phyloP scores from a whole-genome alignment of 2,888 invertebrate genomes.

The Cantharis flavilabris region DNA sequence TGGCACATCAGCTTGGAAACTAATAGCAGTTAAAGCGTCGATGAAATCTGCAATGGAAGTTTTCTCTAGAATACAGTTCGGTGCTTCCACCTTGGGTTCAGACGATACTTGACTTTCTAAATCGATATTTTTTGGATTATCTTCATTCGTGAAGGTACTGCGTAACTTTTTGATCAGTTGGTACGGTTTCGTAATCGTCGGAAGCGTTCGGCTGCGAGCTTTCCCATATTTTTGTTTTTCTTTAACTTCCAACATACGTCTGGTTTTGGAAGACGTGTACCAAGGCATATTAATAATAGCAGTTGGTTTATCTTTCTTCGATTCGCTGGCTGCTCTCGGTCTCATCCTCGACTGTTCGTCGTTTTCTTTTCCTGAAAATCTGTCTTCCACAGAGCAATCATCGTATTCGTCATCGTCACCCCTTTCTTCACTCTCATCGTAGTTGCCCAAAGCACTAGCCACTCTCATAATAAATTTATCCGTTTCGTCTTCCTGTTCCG shows the following conservation, averaged over 20 bases:
- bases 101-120: neutral
- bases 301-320: neutral
- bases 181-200: neutral
- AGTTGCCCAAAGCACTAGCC: slow-evolving; percentile 74
- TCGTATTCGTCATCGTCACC: neutral
- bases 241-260: neutral
- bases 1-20: neutral
- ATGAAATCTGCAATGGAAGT: neutral
- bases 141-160: neutral
- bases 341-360: neutral
- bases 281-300: neutral
- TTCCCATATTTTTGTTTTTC: neutral
- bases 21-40: neutral
- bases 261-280: neutral
- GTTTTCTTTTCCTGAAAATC: neutral
- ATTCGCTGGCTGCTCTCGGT: neutral
- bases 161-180: neutral
- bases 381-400: neutral
- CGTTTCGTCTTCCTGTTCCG: slow-evolving; percentile 73
- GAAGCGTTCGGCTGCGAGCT: neutral
- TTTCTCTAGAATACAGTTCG: neutral
- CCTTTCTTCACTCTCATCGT: slow-evolving; percentile 46
- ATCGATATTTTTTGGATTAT: neutral
- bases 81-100: neutral
- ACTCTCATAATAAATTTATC: slow-evolving; percentile 76